A percentile compares a stretch with the other conserved stretches of the same genome.
These are phyloP conservation scores for Xiphias gladius DNA, from an alignment of 2,113 vertebrate species.

Conservation along the genomic window DNA sequence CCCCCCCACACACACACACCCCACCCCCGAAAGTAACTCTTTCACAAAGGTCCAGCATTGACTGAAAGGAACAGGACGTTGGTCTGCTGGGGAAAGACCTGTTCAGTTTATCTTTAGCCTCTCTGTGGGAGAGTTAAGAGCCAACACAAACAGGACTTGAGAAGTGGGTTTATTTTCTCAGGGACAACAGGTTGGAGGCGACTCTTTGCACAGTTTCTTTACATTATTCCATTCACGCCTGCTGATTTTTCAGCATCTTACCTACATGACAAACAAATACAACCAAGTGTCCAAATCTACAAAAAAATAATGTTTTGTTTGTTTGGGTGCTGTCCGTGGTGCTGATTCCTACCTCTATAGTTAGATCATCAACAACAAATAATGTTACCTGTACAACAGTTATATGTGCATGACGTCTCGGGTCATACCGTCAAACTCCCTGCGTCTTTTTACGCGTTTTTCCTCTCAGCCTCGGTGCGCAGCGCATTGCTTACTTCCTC, in stretches of 20 bases:
- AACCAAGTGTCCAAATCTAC: neutral
- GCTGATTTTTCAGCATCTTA: neutral
- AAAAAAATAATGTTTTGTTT: constrained; percentile 36
- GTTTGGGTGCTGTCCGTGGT: constrained; percentile 73
- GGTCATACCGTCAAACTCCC: neutral
- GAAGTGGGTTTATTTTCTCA: constrained; percentile 20
- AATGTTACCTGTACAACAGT: constrained; percentile 14
- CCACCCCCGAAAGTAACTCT: neutral
- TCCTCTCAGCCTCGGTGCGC: neutral
- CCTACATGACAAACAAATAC: neutral
- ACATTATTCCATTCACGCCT: neutral
- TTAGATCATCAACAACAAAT: neutral
- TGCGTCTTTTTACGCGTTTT: too few species aligned
- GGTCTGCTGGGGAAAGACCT: neutral
- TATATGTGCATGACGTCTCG: neutral
- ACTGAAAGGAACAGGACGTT: neutral
- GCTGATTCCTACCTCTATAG: constrained; percentile 48
- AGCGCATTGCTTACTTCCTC: neutral
- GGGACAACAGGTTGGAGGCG: neutral
- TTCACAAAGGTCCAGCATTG: constrained; percentile 23
- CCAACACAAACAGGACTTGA: neutral
- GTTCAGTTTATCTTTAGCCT: neutral
- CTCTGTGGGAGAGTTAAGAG: neutral
- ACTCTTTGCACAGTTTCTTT: neutral
- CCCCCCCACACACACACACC: too few species aligned